These are phyloP conservation scores for Tubulanus polymorphus DNA, from an alignment of 2,888 invertebrate species.

Conservation along the genomic window DNA sequence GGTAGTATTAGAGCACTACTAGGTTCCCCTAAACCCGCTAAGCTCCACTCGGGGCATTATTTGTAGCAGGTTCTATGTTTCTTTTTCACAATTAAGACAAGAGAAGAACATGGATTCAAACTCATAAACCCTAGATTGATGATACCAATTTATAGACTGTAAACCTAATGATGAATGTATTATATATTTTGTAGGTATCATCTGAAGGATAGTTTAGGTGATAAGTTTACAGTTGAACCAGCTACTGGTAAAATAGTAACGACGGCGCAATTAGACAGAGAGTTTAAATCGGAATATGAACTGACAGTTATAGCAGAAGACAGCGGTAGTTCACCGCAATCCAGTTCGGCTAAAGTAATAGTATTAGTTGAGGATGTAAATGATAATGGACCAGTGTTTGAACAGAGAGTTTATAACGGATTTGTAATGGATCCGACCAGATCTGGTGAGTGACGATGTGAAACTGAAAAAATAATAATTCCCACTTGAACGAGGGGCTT, in stretches of 20 bases:
- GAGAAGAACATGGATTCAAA: no score
- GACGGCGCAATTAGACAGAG: slow-evolving; percentile 8
- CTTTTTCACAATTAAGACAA: no score
- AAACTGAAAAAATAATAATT: no score
- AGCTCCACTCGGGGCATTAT: no score
- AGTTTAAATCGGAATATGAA: slow-evolving; percentile 5
- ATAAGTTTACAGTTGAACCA: slow-evolving; percentile 57
- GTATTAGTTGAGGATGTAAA: slow-evolving; percentile 17
- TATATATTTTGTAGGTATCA: slow-evolving; percentile 62
- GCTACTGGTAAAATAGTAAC: slow-evolving; percentile 12
- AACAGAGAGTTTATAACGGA: slow-evolving; percentile 13
- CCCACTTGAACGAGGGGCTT: no score
- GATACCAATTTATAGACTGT: no score
- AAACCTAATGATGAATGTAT: no score
- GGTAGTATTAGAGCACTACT: no score
- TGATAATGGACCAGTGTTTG: slow-evolving; percentile 6
- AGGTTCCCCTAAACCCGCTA: no score
- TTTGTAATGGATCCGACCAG: not conserved
- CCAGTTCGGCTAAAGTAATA: slow-evolving; percentile 9
- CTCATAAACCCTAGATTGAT: no score
- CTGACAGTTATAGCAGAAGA: slow-evolving; percentile 7
- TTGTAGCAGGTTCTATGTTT: no score
- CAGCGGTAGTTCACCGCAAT: slow-evolving; percentile 2
- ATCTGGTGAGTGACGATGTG: slow-evolving; percentile 63
- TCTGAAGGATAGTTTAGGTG: slow-evolving; percentile 65